Evolutionary conservation across 2,797 vertebrate genomes (phyloP).

Genomic region (Ara ararauna): DNA sequence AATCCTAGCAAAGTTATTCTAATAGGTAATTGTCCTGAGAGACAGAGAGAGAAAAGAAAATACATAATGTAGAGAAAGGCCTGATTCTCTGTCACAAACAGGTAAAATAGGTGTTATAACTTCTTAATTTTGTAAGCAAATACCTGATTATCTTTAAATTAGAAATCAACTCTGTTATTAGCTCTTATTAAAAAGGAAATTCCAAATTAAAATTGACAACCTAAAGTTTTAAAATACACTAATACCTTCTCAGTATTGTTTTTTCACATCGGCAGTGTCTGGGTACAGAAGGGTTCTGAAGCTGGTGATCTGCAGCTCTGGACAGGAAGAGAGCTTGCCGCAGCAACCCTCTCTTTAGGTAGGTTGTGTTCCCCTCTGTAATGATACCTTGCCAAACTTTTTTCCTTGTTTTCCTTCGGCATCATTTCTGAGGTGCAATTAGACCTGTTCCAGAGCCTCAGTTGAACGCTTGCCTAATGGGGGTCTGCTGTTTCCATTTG

Average conservation of each 20-base stretch:
- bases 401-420: neutral
- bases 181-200: neutral
- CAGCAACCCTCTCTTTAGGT: neutral
- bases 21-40: neutral
- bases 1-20: neutral
- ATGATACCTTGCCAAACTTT: neutral
- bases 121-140: neutral
- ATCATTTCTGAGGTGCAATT: neutral
- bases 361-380: neutral
- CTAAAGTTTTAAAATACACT: neutral
- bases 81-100: neutral
- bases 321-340: neutral
- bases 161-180: neutral
- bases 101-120: neutral
- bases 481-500: neutral
- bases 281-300: neutral
- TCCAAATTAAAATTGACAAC: neutral
- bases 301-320: neutral
- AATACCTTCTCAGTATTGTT: neutral
- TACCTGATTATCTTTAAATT: neutral
- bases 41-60: neutral
- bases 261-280: neutral
- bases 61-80: neutral
- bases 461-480: rapidly evolving
- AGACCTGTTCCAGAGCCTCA: neutral